Conservation (phyloP, 2,797 vertebrate genomes). For the Furcifer pardalis region DNA sequence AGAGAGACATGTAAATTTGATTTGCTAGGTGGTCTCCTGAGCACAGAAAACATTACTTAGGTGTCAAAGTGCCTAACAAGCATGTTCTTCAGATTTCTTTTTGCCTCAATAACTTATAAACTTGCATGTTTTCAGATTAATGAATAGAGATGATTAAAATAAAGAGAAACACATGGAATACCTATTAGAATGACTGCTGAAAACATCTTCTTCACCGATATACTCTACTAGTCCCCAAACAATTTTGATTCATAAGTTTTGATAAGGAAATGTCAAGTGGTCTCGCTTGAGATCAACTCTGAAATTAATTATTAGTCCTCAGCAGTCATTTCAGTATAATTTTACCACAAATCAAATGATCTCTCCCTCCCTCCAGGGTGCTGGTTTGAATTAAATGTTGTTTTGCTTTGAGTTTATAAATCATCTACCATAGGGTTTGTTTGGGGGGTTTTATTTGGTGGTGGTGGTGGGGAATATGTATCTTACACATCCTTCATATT, state of each 20-base stretch:
- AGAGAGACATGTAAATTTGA: constrained; percentile 31
- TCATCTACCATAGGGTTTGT: neutral
- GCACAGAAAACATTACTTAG: constrained; percentile 21
- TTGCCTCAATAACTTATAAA: constrained; percentile 25
- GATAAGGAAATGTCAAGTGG: constrained; percentile 36
- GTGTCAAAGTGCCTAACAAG: constrained; percentile 36
- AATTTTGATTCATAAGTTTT: constrained; percentile 65
- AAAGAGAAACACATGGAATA: constrained; percentile 11
- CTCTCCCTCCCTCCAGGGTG: neutral
- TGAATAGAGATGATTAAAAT: constrained; percentile 24
- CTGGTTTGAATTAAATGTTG: neutral
- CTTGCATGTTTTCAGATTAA: constrained; percentile 23
- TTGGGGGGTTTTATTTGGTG: no score
- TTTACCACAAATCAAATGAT: neutral
- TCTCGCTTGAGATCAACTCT: neutral
- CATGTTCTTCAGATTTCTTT: constrained; percentile 25
- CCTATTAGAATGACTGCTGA: neutral
- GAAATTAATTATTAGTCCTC: constrained; percentile 21
- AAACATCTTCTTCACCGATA: constrained; percentile 33
- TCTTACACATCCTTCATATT: neutral
- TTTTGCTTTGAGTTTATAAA: neutral
- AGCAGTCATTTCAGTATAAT: constrained; percentile 4
- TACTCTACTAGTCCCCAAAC: constrained; percentile 57
- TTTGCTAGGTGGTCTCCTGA: constrained; percentile 13
- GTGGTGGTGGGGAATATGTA: neutral